Evolutionary conservation across 2,888 invertebrate genomes (phyloP).

Genomic region (Stegana nigrithorax): DNA sequence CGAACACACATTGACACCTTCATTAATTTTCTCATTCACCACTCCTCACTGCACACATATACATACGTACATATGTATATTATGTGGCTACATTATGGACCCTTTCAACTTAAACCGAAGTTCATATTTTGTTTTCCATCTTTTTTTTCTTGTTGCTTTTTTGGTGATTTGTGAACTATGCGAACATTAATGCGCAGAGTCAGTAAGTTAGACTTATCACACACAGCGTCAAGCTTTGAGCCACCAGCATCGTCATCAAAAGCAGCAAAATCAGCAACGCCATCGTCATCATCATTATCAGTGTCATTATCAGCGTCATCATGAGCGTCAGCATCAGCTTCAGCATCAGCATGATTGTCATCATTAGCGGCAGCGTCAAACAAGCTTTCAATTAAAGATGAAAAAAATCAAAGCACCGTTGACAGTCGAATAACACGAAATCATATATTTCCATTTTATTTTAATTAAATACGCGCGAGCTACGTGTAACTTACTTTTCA

Average conservation of each 20-base stretch:
- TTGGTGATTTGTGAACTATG: too few relatives aligned
- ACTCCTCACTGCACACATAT: too few relatives aligned
- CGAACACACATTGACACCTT: too few relatives aligned
- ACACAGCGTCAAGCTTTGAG: neutral
- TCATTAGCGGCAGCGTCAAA: neutral
- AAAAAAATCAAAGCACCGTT: constrained; percentile 1
- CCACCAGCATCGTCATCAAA: neutral
- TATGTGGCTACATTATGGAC: too few relatives aligned
- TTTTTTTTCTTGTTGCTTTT: too few relatives aligned
- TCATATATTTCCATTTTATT: neutral
- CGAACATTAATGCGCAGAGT: too few relatives aligned
- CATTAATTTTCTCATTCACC: too few relatives aligned
- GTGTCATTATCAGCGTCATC: neutral
- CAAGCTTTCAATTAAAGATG: constrained; percentile 13
- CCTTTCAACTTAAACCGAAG: too few relatives aligned
- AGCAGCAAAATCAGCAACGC: neutral
- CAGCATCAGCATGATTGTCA: neutral
- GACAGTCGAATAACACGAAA: constrained; percentile 2
- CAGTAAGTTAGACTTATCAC: too few relatives aligned
- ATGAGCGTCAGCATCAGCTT: neutral
- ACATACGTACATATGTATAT: too few relatives aligned
- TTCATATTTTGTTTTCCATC: too few relatives aligned
- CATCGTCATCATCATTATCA: neutral
- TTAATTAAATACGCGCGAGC: constrained; percentile 2
- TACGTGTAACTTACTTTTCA: neutral